Conservation (phyloP, 2,113 vertebrate species). For the Rhizomys pruinosus region DNA sequence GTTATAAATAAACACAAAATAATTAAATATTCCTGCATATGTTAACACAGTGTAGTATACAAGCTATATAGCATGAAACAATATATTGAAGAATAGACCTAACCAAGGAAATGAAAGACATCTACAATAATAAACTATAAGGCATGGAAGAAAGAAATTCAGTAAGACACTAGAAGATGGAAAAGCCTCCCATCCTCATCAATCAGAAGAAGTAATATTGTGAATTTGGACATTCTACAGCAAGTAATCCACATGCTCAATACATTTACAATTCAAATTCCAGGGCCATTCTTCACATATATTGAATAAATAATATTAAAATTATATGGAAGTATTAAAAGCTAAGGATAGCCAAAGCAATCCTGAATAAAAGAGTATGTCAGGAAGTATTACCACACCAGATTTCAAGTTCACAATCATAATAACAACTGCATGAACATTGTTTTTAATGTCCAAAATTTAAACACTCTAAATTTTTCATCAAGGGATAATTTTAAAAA, state of each 20-base stretch:
- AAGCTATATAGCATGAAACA: no score
- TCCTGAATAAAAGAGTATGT: not conserved
- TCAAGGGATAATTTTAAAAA: not conserved
- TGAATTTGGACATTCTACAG: no score
- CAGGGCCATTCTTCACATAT: not conserved
- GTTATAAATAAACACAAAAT: no score
- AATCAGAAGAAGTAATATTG: not conserved
- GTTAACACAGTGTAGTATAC: no score
- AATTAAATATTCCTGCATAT: no score
- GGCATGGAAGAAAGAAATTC: not conserved
- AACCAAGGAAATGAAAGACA: not conserved
- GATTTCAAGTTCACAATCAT: not conserved
- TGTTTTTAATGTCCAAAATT: slow-evolving; percentile 1
- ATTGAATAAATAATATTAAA: not conserved
- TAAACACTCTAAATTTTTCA: not conserved
- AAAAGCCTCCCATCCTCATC: not conserved
- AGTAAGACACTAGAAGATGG: not conserved
- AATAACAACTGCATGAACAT: not conserved
- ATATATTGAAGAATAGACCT: not conserved
- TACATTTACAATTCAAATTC: not conserved
- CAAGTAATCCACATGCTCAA: not conserved
- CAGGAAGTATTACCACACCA: not conserved
- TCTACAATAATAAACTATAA: not conserved
- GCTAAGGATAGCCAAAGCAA: not conserved
- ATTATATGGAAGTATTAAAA: not conserved